phyloP scores from a whole-genome alignment of 2,113 vertebrate genomes.

The Conger conger region DNA sequence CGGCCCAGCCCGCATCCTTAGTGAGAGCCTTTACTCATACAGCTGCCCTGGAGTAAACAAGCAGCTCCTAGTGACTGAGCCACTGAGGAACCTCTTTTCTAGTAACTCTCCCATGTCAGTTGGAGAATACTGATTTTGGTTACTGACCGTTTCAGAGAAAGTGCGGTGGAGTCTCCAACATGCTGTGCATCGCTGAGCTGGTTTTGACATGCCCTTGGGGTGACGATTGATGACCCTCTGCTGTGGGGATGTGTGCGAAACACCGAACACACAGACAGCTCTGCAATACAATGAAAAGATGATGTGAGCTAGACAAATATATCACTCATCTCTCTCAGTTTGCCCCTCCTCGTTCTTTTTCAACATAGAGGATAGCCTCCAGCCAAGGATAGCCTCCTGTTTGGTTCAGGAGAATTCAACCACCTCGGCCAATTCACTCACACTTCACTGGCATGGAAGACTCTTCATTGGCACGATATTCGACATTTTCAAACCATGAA shows the following conservation, averaged over 20 bases:
- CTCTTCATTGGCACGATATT: neutral
- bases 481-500: neutral
- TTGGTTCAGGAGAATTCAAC: neutral
- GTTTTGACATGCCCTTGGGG: neutral
- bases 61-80: too few relatives aligned
- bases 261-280: neutral
- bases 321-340: constrained; percentile 3
- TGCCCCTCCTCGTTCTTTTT: neutral
- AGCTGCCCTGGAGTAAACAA: too few relatives aligned
- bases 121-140: neutral
- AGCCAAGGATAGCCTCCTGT: neutral
- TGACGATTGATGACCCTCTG: neutral
- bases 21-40: too few relatives aligned
- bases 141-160: neutral
- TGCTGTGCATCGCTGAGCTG: neutral
- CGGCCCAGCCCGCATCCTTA: too few relatives aligned
- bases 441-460: neutral
- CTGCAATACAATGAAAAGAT: constrained; percentile 7
- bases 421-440: neutral
- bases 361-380: neutral
- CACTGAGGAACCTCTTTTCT: too few relatives aligned
- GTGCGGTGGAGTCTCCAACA: neutral
- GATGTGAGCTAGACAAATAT: neutral
- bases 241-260: neutral
- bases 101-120: neutral